Conservation (phyloP, 2,797 vertebrate species). For the Tenualosa ilisha region DNA sequence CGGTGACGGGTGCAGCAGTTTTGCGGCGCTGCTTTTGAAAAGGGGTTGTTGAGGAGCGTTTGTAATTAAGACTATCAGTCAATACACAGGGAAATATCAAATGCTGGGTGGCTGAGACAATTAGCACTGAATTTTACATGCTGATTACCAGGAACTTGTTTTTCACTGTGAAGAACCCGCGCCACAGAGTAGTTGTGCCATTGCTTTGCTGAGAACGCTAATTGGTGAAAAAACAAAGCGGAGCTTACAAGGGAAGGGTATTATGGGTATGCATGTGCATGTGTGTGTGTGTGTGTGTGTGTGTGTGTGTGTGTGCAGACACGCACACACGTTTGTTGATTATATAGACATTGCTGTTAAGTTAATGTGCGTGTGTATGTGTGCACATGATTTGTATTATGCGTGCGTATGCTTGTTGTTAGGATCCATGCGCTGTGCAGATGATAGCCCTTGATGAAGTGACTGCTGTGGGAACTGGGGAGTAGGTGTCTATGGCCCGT, state of each 20-base stretch:
- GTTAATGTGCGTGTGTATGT: background rate
- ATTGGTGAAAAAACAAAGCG: conserved; percentile 46
- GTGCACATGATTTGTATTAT: background rate
- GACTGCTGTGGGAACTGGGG: background rate
- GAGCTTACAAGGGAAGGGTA: background rate
- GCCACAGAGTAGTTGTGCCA: conserved; percentile 48
- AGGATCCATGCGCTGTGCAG: background rate
- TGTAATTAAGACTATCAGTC: conserved; percentile 75
- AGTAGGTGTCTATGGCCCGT: background rate
- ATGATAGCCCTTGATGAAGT: background rate
- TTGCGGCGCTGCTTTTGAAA: conserved; percentile 56
- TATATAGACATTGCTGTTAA: background rate
- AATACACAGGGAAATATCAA: conserved; percentile 62
- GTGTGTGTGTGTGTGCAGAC: background rate
- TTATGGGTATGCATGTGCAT: conserved; percentile 26
- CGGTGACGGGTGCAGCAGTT: conserved; percentile 48
- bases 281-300: background rate
- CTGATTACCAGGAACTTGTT: conserved; percentile 67
- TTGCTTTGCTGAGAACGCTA: conserved; percentile 44
- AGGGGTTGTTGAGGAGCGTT: conserved; percentile 68
- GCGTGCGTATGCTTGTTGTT: background rate
- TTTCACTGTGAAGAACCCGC: conserved; percentile 63
- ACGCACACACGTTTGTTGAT: background rate
- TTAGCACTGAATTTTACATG: conserved; percentile 67
- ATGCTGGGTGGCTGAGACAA: conserved; percentile 60